Evolutionary conservation across 2,113 vertebrate genomes (phyloP), one percentile per base, ranked within the genome.

Genomic region (Pygathrix nemaeus): DNA sequence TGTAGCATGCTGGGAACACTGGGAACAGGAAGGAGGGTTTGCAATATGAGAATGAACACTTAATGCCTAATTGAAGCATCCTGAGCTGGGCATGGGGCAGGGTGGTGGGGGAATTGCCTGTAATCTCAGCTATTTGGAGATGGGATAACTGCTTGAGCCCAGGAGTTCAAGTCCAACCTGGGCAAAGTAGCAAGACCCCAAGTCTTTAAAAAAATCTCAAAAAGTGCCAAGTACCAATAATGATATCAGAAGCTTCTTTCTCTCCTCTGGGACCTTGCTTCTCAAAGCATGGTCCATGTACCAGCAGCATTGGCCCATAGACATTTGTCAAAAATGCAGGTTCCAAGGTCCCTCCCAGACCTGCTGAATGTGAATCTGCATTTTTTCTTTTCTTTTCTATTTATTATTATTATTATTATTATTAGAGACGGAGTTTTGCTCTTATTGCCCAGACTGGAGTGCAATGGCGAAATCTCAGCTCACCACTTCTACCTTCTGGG

Each of bases 401-500:
- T 45, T 45, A 50, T 50, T 50, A 50, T 48, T 3, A 48, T 50
- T 13, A 50, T 50, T 50, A 50, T 50, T 50, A 50, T 14, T 50
- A 50, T 50, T 50, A 20, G 52, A 55, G 52, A 55, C 0, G 6
- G 52, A 55, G 18, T 55, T 55, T 55, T 7, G 17, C 52, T 55
- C 52, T 55, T 55, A 18, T 2, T 55, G 52, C 52, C 52, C 52
- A 55, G 52, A 17, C 6, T 55, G 52, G 52, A 55, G 52, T 55
- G 52, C 52, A 20, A 55, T 20, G 52, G 52, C 0, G 0, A 18
- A 55, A 55, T 55, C 52, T 55, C 52, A 55, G 18, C 52, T 55
- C 52, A 20, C 18, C 6, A 55, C 52, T 6, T 55, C 2, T 18
- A 55, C 2, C 52, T 55, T 7, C 52, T 0, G 0, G 52, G 52